Base-by-base conservation (phyloP, 2,113 vertebrate species). In the Dinomys branickii region DNA sequence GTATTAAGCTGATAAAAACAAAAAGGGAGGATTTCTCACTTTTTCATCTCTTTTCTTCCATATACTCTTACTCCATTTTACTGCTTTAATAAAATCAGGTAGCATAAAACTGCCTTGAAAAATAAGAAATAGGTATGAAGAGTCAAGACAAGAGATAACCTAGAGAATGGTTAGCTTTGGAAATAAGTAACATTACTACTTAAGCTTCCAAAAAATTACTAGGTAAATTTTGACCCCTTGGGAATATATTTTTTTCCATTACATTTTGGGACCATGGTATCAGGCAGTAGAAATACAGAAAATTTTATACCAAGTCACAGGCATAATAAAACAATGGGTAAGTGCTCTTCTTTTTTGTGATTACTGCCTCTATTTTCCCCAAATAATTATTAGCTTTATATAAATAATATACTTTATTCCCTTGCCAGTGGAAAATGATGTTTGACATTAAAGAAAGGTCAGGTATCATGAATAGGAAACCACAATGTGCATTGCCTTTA, bases 371-470 rank as follows among this genome's bases (percentile, higher is more conserved):
- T 98, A 97, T 97, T 98, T 91, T 91, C 94, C 80, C 97, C 97
- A 94, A 98, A 98, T 98, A 99, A 99, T 98, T 97, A 98, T 98
- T 98, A 98, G 97, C 97, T 98, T 97, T 98, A 98, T 98, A 98
- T 96, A 98, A 98, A 98, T 97, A 97, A 97, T 98, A 98, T 59
- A 98, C 96, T 98, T 97, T 97, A 97, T 98, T 98, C 97, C 98
- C 97, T 96, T 96, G 97, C 89, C 98, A 96, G 97, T 98, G 69
- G 93, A 97, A 98, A 98, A 98, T 98, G 94, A 92, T 98, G 97
- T 98, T 97, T 98, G 98, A 99, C 98, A 99, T 99, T 98, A 98
- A 98, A 90, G 98, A 99, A 99, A 98, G 98, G 98, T 98, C 98
- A 98, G 96, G 96, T 98, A 97, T 98, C 98, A 95, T 98, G 97